Base-by-base conservation (phyloP, 2,113 vertebrate species). In the Castor canadensis region DNA sequence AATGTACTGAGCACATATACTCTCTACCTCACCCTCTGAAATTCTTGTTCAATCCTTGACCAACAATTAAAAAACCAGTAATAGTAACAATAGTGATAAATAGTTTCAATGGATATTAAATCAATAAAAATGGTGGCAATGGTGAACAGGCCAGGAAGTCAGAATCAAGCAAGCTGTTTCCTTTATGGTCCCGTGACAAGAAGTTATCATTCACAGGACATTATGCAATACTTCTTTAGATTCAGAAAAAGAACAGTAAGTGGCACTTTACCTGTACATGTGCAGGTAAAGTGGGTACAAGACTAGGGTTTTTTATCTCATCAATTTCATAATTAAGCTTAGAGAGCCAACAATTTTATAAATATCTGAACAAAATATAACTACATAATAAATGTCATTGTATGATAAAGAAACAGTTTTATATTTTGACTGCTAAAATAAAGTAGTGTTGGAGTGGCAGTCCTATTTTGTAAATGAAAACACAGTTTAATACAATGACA, bases 381-480 rank as follows among this genome's bases (percentile, higher is more conserved):
- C 40, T 77, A 82, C 56, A 2, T 72, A 40, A 40, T 80, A 90
- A 85, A 10, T 72, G 40, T 35, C 62, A 47, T 54, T 77, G 5
- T 40, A 66, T 89, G 40, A 35, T 90, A 76, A 81, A 58, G 19
- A 77, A 32, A 30, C 5, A 56, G 47, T 92, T 81, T 91, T 81
- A 69, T 24, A 43, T 71, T 54, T 87, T 81, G 43, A 38, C 60
- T 93, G 8, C 15, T 89, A 47, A 87, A 88, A 56, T 87, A 87
- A 83, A 95, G 69, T 35, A 56, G 2, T 38, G 73, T 69, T 72
- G 30, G 6, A 52, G 67, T 52, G 32, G 11, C 30, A 73, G 32
- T 87, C 69, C 64, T 62, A 82, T 66, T 92, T 81, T 43, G 47
- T 92, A 83, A 94, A 40, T 89, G 47, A 93, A 91, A 86, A 45